Conservation (phyloP, 2,113 vertebrate species). For the Passer montanus region DNA sequence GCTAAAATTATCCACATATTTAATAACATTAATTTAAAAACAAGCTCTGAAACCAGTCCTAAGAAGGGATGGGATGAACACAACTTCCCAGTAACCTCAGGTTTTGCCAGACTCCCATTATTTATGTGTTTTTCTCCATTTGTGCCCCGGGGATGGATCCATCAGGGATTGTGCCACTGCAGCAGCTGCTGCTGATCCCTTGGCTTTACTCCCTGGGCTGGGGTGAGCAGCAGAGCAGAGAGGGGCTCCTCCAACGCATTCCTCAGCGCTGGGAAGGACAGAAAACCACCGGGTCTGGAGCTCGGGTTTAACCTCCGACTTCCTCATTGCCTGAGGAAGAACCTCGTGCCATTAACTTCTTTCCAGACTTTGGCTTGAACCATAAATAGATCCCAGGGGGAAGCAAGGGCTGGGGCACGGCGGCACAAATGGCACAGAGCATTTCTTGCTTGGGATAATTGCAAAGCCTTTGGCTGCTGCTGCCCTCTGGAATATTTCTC, state of each 20-base stretch:
- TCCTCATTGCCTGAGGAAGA: neutral
- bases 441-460: fast-evolving
- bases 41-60: neutral
- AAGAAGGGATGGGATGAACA: neutral
- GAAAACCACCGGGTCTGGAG: neutral
- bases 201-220: neutral
- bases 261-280: neutral
- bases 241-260: neutral
- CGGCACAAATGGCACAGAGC: neutral
- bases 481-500: neutral
- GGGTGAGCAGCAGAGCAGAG: neutral
- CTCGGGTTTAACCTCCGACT: neutral
- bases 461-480: neutral
- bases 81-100: neutral
- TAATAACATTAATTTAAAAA: neutral
- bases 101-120: neutral
- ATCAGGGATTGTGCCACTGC: neutral
- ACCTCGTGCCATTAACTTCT: neutral
- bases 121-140: neutral
- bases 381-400: neutral
- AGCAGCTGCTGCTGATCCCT: neutral
- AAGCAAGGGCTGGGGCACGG: neutral
- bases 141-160: neutral
- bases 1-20: neutral
- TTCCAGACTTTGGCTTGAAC: neutral